Conservation (phyloP, 2,888 invertebrate species). For the Caenorhabditis auriculariae region DNA sequence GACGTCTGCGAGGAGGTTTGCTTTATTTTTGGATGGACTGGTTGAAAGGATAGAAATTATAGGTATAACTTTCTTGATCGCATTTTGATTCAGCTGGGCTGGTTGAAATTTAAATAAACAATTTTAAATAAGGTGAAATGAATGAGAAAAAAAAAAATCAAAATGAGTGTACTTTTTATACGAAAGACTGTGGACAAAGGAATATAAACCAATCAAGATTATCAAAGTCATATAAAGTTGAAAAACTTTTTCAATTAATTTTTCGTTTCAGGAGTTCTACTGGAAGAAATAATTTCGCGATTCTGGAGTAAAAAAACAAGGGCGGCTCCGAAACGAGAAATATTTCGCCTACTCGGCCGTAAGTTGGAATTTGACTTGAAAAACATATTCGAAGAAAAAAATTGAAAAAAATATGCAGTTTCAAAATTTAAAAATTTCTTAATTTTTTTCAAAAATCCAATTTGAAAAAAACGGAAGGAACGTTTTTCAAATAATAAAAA, state of each 20-base stretch:
- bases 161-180: no score
- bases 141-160: no score
- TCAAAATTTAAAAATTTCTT: no score
- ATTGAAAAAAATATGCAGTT: background rate
- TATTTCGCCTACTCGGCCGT: constrained; percentile 60
- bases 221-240: no score
- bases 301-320: constrained; percentile 40
- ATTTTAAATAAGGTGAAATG: no score
- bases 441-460: no score
- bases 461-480: background rate
- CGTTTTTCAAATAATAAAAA: no score
- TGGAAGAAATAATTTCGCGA: constrained; percentile 51
- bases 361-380: constrained; percentile 1
- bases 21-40: no score
- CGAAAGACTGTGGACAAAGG: no score
- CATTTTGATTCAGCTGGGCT: background rate
- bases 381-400: background rate
- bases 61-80: background rate
- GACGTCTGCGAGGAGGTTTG: constrained; percentile 53
- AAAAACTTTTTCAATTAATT: no score
- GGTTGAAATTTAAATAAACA: no score
- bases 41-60: background rate
- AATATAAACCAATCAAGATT: no score
- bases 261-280: constrained; percentile 49
- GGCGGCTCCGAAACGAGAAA: constrained; percentile 38